Evolutionary conservation across 2,888 invertebrate genomes (phyloP).

Genomic region (Ochropleura plecta): DNA sequence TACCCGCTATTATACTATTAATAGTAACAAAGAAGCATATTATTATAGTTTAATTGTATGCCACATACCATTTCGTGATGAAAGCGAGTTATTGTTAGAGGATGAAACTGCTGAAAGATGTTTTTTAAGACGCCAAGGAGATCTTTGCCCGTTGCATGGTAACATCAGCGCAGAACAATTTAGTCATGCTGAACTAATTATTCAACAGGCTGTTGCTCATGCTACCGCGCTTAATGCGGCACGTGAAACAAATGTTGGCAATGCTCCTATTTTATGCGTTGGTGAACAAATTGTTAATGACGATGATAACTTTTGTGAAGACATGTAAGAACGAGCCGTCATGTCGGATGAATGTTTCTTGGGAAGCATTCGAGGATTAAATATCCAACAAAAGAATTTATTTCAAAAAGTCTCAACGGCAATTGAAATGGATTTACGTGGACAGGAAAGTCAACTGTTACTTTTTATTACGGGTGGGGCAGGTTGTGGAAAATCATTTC

Average conservation of each 20-base stretch:
- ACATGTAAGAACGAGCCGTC: conserved; percentile 22
- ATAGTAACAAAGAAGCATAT: neutral
- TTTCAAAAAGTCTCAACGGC: conserved; percentile 17
- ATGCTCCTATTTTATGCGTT: conserved; percentile 17
- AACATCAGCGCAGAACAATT: conserved; percentile 40
- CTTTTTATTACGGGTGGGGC: neutral
- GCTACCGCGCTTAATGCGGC: conserved; percentile 30
- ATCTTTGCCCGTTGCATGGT: conserved; percentile 14
- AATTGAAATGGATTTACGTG: conserved; percentile 13
- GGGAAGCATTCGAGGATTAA: conserved; percentile 29
- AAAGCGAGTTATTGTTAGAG: neutral
- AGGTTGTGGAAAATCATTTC: neutral
- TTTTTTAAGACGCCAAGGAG: neutral
- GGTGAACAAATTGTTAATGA: conserved; percentile 34
- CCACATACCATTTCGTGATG: neutral
- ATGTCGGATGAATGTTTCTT: conserved; percentile 39
- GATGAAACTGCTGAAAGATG: neutral
- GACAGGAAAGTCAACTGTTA: neutral
- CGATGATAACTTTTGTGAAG: conserved; percentile 38
- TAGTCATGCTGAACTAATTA: conserved; percentile 38
- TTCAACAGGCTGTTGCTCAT: conserved; percentile 41
- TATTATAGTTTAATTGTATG: neutral
- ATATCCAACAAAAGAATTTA: conserved; percentile 44
- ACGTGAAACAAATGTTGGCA: conserved; percentile 8
- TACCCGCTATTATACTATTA: neutral